These are phyloP conservation scores for Cheilosia urbana DNA, from an alignment of 2,888 invertebrate species.

Conservation along the genomic window DNA sequence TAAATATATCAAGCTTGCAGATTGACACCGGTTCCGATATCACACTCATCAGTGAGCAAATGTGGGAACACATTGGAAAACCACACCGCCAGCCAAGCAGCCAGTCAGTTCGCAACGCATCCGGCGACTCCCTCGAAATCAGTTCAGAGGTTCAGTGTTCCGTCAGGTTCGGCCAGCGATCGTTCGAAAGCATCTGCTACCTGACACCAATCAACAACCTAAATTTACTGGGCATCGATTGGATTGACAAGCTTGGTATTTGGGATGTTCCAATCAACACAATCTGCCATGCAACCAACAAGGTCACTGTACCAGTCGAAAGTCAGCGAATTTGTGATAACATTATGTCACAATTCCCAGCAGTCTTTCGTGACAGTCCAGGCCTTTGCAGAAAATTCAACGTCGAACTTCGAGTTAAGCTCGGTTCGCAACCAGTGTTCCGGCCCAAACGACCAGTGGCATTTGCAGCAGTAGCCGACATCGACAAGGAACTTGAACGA, in stretches of 20 bases:
- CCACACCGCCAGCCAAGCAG: background rate
- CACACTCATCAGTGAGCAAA: slow-evolving; percentile 50
- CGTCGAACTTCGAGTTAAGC: slow-evolving; percentile 48
- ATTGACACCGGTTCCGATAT: slow-evolving; percentile 63
- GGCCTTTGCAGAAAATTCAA: slow-evolving; percentile 68
- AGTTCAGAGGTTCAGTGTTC: slow-evolving; percentile 26
- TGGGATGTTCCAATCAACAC: slow-evolving; percentile 52
- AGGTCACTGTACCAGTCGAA: background rate
- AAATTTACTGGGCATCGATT: slow-evolving; percentile 47
- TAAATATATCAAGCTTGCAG: slow-evolving; percentile 57
- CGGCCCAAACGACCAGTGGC: slow-evolving; percentile 71
- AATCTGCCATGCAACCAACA: slow-evolving; percentile 12
- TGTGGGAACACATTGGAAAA: slow-evolving; percentile 41
- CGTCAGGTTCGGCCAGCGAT: slow-evolving; percentile 12
- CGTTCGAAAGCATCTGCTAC: slow-evolving; percentile 9
- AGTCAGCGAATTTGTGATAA: background rate
- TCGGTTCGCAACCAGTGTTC: slow-evolving; percentile 56
- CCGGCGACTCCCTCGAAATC: background rate
- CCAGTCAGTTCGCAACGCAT: no score
- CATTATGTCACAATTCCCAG: background rate
- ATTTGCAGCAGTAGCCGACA: slow-evolving; percentile 60
- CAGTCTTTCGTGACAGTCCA: background rate
- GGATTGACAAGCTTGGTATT: slow-evolving; percentile 56
- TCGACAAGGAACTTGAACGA: slow-evolving; percentile 63
- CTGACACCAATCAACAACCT: slow-evolving; percentile 52